Percentiles rank a stretch among this genome's conserved stretches.
These are phyloP conservation scores for Apodemia hepburni DNA, from an alignment of 2,888 invertebrate genomes.

Conservation along the genomic window DNA sequence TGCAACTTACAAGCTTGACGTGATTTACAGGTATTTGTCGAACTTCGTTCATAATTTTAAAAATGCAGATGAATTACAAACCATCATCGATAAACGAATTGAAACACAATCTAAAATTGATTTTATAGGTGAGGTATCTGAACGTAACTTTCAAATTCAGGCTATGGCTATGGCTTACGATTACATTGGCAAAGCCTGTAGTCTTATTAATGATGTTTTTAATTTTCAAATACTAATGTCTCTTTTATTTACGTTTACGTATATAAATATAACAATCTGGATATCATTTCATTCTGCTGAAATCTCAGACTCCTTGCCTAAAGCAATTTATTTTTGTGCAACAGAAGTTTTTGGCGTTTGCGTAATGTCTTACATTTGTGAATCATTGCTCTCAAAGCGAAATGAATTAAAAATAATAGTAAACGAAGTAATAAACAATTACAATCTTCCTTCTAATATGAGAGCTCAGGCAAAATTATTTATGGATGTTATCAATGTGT, in stretches of 20 bases:
- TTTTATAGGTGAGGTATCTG: slow-evolving; percentile 2
- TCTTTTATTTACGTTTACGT: too few species aligned
- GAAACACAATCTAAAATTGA: not conserved
- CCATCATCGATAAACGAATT: not conserved
- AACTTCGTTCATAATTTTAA: slow-evolving; percentile 38
- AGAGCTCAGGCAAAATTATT: too few species aligned
- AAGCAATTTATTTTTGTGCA: not conserved
- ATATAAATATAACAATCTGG: not conserved
- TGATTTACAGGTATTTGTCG: not conserved
- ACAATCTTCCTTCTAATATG: slow-evolving; percentile 1
- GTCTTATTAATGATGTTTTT: slow-evolving; percentile 24
- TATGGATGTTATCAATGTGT: too few species aligned
- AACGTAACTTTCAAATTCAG: slow-evolving; percentile 21
- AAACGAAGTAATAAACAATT: slow-evolving; percentile 8
- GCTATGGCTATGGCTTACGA: slow-evolving; percentile 37
- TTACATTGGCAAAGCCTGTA: slow-evolving; percentile 36
- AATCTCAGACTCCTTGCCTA: not conserved
- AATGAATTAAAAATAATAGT: slow-evolving; percentile 4
- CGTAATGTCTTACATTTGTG: not conserved
- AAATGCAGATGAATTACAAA: not conserved
- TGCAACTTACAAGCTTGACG: slow-evolving; percentile 30
- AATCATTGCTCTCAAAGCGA: not conserved
- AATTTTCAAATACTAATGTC: too few species aligned
- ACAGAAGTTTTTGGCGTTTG: not conserved
- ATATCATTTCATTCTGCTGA: not conserved